phyloP scores from a whole-genome alignment of 30 jellyfish, hydroid and myxozoan genomes.

The Hydra vulgaris region DNA sequence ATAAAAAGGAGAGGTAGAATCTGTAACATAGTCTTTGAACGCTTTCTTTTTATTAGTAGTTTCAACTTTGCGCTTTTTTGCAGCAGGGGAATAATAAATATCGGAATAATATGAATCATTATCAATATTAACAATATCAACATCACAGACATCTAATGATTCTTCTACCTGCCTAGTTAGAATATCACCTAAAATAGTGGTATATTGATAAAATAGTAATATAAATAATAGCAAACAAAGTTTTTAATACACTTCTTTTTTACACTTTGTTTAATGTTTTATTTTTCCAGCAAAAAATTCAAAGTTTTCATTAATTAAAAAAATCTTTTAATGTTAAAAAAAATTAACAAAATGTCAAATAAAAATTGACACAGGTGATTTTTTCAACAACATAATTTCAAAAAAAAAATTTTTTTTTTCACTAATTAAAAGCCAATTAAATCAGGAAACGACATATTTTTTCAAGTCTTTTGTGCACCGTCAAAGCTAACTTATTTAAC shows the following conservation, averaged over 20 bases:
- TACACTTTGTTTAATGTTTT: neutral
- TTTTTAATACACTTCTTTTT: neutral
- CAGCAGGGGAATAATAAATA: neutral
- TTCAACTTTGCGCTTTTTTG: slow-evolving; percentile 18
- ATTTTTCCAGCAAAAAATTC: too few relatives aligned
- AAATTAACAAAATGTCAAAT: too few relatives aligned
- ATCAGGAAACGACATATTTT: too few relatives aligned
- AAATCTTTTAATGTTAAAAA: too few relatives aligned
- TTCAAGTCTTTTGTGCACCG: too few relatives aligned
- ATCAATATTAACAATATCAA: slow-evolving; percentile 69
- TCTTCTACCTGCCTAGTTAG: slow-evolving; percentile 11
- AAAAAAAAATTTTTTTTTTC: too few relatives aligned
- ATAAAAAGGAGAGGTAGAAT: slow-evolving; percentile 32
- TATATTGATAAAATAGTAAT: neutral
- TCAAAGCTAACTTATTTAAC: too few relatives aligned
- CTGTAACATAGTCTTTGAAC: slow-evolving; percentile 50
- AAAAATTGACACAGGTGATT: too few relatives aligned
- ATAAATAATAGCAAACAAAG: neutral
- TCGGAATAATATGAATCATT: slow-evolving; percentile 29
- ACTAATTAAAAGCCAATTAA: too few relatives aligned
- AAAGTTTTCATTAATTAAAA: too few relatives aligned
- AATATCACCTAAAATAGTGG: slow-evolving; percentile 15
- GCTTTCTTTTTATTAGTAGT: neutral
- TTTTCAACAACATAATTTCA: too few relatives aligned
- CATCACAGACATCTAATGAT: slow-evolving; percentile 59